Base-by-base conservation (phyloP, 2,797 vertebrate genomes). In the Helicolenus hilgendorfi region DNA sequence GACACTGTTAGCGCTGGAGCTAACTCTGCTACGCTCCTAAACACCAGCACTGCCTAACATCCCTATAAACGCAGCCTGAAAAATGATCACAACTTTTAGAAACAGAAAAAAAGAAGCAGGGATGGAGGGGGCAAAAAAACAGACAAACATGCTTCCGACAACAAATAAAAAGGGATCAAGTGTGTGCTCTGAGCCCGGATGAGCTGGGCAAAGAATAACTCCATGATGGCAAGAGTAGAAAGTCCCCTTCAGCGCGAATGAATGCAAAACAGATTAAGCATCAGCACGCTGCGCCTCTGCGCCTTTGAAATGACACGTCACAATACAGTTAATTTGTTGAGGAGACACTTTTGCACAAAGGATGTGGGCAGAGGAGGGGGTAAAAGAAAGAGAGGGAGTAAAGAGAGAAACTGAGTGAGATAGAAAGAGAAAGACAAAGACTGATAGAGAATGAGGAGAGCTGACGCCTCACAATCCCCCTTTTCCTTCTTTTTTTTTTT, bases 211-310 rank as follows among this genome's bases (percentile, higher is more conserved):
- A 92, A 95, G 89, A 95, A 96, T 92, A 93, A 94, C 89, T 92
- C 73, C 63, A 53, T 81, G 87, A 94, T 86, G 88, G 94, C 81
- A 81, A 53, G 88, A 92, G 84, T 82, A 94, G 87, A 91, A 95
- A 95, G 95, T 94, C 92, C 76, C 89, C 94, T 91, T 94, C 94
- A 94, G 92, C 60, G 83, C 89, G 90, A 95, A 90, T 95, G 92
- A 96, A 97, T 94, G 95, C 95, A 94, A 95, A 96, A 96, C 95
- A 97, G 96, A 97, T 97, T 97, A 97, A 90, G 91, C 92, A 91
- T 96, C 89, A 86, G 90, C 93, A 91, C 85, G 86, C 86, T 81
- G 91, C 38, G 79, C 93, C 85, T 90, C 90, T 89, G 87, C 38
- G 88, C 86, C 89, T 96, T 93, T 96, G 92, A 95, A 96, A 96